These are phyloP conservation scores for Alviniconcha marisindica DNA, from an alignment of 1,140 invertebrate species.

Conservation along the genomic window DNA sequence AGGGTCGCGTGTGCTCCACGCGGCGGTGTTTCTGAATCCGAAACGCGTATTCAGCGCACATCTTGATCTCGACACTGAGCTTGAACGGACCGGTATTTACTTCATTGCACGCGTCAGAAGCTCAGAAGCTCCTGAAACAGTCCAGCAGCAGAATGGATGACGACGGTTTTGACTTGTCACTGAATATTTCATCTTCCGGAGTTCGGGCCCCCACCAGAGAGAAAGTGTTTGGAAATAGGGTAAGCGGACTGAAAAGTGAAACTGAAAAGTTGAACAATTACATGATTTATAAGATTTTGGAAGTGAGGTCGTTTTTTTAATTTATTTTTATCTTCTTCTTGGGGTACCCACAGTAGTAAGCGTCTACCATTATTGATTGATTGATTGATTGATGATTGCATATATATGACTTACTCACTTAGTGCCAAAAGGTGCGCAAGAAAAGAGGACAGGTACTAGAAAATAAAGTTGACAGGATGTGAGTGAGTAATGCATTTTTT, in stretches of 20 bases:
- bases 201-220: neutral
- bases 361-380: neutral
- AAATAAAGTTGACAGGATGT: too few species aligned
- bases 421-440: neutral
- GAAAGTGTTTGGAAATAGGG: slow-evolving; percentile 24
- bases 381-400: neutral
- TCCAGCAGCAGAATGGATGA: neutral
- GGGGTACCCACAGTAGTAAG: neutral
- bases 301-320: neutral
- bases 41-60: too few species aligned
- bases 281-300: too few species aligned
- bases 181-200: neutral
- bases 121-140: neutral
- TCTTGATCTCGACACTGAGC: too few species aligned
- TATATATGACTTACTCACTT: neutral
- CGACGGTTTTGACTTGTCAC: neutral
- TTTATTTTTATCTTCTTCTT: neutral
- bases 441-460: too few species aligned
- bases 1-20: too few species aligned
- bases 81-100: too few species aligned
- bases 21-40: too few species aligned
- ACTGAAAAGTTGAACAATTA: neutral
- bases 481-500: too few species aligned
- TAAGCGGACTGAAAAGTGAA: neutral
- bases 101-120: slow-evolving; percentile 10